Base-by-base conservation (phyloP, 2,888 invertebrate species). In the Brassicogethes aeneus region DNA sequence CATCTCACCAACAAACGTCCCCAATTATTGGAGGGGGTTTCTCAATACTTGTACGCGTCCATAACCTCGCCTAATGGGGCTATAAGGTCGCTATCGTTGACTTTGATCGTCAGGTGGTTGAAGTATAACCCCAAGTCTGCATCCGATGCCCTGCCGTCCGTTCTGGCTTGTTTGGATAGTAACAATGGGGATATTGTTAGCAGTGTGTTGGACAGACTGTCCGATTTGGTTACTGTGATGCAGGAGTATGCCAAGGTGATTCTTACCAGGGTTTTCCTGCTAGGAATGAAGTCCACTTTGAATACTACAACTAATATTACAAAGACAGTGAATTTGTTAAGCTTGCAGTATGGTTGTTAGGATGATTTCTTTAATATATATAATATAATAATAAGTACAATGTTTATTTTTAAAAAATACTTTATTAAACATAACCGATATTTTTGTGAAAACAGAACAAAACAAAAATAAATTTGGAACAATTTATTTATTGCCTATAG, bases 231-330 rank as follows among this genome's bases (percentile, higher is more conserved):
- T 39, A 74, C 88, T 8, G 81, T 90, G 46, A 76, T 87, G 71
- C 90, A 88, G 71, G 94, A 93, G 66, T 81, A 87, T 65, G 88
- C 90, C 0, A 74, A 80, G 40, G 75, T 80, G 39, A 74, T 95
- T 37, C 73, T 94, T 52, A 77, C 80, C 58, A 80, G 81, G 45
- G 87, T 88, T 1, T 94, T 94, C 69, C 79, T 81, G 49, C 73
- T 92, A 34, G 92, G 91, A 2, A 77, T 90, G 44, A 77, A 77
- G 49, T 84, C 85, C 3, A 82, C 85, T 43, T 74, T 86, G 41
- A 87, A 87, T 53, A 85, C 87, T 0, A 78, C 80, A 44, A 68
- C 75, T 12, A 82, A 83, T 62, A 82, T 94, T 48, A 79, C 80
- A 42, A 87, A 86, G 60, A 84, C 87, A 42, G 79, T 94, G 42